These are phyloP conservation scores for Eupsilia transversa DNA, from an alignment of 2,888 invertebrate genomes.

Conservation along the genomic window DNA sequence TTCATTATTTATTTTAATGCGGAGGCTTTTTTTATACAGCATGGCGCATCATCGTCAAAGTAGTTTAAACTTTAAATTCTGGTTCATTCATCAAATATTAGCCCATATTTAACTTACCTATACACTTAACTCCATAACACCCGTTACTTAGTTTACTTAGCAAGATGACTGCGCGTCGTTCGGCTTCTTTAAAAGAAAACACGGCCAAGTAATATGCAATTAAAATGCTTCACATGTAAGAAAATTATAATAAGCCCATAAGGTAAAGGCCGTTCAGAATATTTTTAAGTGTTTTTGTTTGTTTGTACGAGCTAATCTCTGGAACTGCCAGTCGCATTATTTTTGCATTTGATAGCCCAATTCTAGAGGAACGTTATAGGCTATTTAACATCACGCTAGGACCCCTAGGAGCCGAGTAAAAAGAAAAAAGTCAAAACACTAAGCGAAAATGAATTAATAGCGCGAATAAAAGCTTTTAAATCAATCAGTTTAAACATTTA, in stretches of 20 bases:
- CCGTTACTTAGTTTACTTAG: slow-evolving; percentile 51
- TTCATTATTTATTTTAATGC: too few species aligned
- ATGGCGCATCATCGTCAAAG: background rate
- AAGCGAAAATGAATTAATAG: too few species aligned
- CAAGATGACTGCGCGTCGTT: slow-evolving; percentile 16
- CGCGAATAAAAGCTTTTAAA: background rate
- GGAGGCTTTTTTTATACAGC: too few species aligned
- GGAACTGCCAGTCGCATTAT: too few species aligned
- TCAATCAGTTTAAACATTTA: background rate
- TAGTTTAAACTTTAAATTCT: background rate
- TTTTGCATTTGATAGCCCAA: too few species aligned
- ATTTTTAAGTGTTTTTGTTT: background rate
- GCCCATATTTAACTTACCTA: slow-evolving; percentile 12
- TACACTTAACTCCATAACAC: background rate
- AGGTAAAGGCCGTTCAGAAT: slow-evolving; percentile 9
- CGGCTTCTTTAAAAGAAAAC: slow-evolving; percentile 26
- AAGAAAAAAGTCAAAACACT: too few species aligned
- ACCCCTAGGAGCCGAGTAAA: too few species aligned
- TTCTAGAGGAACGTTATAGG: too few species aligned
- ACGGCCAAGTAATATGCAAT: slow-evolving; percentile 48
- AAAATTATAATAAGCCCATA: slow-evolving; percentile 3
- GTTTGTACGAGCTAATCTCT: too few species aligned
- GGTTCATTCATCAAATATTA: background rate
- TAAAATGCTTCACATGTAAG: slow-evolving; percentile 48
- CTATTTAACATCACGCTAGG: too few species aligned